Conservation (phyloP, 2,113 vertebrate genomes). For the Nothoprocta perdicaria region DNA sequence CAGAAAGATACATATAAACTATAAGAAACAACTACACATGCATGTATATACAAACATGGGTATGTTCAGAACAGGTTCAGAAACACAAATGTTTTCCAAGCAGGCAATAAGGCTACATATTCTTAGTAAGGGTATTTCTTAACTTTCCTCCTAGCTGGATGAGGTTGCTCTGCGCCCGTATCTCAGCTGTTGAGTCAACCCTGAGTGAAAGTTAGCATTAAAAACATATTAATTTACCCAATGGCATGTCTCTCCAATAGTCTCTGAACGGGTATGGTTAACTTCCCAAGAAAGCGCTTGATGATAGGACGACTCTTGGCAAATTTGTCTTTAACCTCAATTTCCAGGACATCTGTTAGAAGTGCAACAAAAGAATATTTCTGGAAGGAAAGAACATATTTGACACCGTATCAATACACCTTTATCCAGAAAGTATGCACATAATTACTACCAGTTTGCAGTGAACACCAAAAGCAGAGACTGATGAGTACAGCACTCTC, state of each 20-base stretch:
- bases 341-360: slow-evolving; percentile 96
- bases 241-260: slow-evolving; percentile 91
- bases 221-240: slow-evolving; percentile 81
- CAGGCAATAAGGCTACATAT: neutral
- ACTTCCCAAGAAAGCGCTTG: slow-evolving; percentile 97
- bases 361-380: slow-evolving; percentile 98
- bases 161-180: neutral
- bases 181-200: neutral
- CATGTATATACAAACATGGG: neutral
- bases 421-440: neutral
- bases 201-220: neutral
- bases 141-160: neutral
- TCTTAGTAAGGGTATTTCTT: neutral
- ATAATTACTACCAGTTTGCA: neutral
- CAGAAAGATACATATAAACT: neutral
- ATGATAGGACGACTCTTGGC: slow-evolving; percentile 98
- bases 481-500: neutral
- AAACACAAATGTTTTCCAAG: neutral
- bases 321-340: slow-evolving; percentile 99
- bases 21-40: neutral
- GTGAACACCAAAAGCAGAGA: neutral
- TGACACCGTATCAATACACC: slow-evolving; percentile 36
- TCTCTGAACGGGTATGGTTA: slow-evolving; percentile 94
- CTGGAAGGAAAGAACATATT: slow-evolving; percentile 78
- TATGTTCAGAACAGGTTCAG: neutral